These are phyloP conservation scores for Tauraco erythrolophus DNA, from an alignment of 2,113 vertebrate species.

Conservation along the genomic window DNA sequence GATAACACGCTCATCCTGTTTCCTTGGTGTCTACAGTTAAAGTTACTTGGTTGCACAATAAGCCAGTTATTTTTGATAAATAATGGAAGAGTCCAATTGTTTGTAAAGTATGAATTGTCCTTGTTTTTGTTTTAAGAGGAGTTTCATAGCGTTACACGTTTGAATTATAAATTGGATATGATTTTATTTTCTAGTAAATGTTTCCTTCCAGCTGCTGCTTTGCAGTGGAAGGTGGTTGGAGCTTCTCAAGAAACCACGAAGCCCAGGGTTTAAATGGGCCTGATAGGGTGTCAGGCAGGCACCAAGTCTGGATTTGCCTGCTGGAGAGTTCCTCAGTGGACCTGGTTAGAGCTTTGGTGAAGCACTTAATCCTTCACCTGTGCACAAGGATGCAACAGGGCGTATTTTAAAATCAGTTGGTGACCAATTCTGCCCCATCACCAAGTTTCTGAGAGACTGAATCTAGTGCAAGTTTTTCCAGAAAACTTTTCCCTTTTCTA, in stretches of 20 bases:
- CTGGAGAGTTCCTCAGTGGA: not conserved
- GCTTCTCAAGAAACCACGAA: not conserved
- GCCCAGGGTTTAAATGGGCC: not conserved
- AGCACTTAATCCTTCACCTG: not conserved
- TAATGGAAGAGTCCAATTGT: no score
- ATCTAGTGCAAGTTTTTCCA: not conserved
- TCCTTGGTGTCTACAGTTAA: not conserved
- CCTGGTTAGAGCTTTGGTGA: not conserved
- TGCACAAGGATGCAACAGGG: not conserved
- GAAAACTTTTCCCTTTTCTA: conserved; percentile 41
- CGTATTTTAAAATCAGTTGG: accelerated
- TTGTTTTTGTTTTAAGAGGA: not conserved
- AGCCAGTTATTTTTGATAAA: not conserved
- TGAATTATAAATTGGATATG: accelerated
- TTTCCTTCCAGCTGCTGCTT: not conserved
- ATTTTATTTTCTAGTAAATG: not conserved
- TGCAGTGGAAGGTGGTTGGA: not conserved
- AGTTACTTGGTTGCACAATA: not conserved
- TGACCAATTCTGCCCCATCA: not conserved
- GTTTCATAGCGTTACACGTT: not conserved
- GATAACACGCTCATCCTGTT: not conserved
- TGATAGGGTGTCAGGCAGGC: not conserved
- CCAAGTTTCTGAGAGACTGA: not conserved
- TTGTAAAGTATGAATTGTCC: not conserved
- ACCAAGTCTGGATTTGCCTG: not conserved